Base-by-base conservation (phyloP, 2,888 invertebrate species). In the Agrypnus murinus region DNA sequence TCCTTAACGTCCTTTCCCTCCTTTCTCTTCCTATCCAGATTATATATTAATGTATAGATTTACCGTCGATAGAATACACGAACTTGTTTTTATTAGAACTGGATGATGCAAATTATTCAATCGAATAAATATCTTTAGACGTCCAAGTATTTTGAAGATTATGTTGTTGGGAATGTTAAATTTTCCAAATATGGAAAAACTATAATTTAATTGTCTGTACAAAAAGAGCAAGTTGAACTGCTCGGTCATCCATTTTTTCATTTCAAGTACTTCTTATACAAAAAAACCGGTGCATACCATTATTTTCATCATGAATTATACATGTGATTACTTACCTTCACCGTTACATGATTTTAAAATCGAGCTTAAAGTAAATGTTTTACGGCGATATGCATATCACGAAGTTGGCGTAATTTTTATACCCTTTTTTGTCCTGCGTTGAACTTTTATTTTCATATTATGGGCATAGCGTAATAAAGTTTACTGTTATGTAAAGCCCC, bases 111-210 rank as follows among this genome's bases (percentile, higher is more conserved):
- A n/a, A n/a, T n/a, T n/a, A n/a, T n/a, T n/a, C n/a, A 57, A 40
- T 36, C 6, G 36, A 58, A 40, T 40, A 25, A 58, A 43, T 58
- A 40, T 40, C 38, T 40, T n/a, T n/a, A 40, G 19, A 40, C 38
- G 40, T 15, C 1, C 25, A 8, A 6, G n/a, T 25, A 19, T 17
- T 58, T 40, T 58, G 58, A 17, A 43, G 25, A 40, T 43, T 17
- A 58, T 36, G 40, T 40, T 12, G 31, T 40, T 12, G 31, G 38
- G 25, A 25, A 25, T 25, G 25, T 25, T 25, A 3, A 14, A 31
- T 19, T 17, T 25, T 19, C 25, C 9, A 58, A 43, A 43, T 12
- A 14, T n/a, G n/a, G n/a, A n/a, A n/a, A n/a, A n/a, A n/a, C n/a
- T n/a, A n/a, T n/a, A n/a, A n/a, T n/a, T 25, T 25, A 25, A 5